phyloP scores from a whole-genome alignment of 1,140 invertebrate species.

The Hirudo medicinalis region DNA sequence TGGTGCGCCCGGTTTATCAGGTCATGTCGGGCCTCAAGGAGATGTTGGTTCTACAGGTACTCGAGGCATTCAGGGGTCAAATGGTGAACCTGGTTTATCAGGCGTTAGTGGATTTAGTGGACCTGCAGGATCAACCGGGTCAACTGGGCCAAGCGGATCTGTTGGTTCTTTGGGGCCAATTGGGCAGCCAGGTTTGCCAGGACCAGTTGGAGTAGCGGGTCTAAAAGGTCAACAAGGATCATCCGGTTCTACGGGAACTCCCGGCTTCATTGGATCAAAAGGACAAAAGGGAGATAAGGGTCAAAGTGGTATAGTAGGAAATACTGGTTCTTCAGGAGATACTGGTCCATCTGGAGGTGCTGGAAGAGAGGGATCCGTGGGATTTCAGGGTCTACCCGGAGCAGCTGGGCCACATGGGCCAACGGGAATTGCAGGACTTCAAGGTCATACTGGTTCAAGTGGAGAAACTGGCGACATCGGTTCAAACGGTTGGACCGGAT shows the following conservation, averaged over 20 bases:
- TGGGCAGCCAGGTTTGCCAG: constrained; percentile 27
- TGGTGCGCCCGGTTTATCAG: background rate
- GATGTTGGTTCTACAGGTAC: constrained; percentile 44
- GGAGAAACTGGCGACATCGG: constrained; percentile 16
- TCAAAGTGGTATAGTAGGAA: background rate
- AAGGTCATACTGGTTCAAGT: constrained; percentile 4
- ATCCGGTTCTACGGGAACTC: constrained; percentile 42
- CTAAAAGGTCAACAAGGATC: constrained; percentile 58
- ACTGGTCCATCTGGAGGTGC: background rate
- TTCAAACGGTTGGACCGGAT: background rate
- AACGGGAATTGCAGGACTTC: constrained; percentile 9
- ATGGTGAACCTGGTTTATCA: background rate
- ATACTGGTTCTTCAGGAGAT: constrained; percentile 12
- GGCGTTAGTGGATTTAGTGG: background rate
- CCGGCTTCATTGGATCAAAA: background rate
- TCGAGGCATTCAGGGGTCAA: background rate
- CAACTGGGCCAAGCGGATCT: background rate
- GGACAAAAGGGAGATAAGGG: background rate
- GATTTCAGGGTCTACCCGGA: constrained; percentile 5
- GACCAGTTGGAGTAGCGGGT: constrained; percentile 1
- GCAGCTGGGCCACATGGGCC: constrained; percentile 11
- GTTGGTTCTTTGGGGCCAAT: constrained; percentile 28
- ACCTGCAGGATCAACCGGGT: background rate
- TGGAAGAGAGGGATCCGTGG: background rate
- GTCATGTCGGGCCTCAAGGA: background rate